Conservation (phyloP, 35 echinoderm and acorn worm genomes). For the Chiridota heheva region DNA sequence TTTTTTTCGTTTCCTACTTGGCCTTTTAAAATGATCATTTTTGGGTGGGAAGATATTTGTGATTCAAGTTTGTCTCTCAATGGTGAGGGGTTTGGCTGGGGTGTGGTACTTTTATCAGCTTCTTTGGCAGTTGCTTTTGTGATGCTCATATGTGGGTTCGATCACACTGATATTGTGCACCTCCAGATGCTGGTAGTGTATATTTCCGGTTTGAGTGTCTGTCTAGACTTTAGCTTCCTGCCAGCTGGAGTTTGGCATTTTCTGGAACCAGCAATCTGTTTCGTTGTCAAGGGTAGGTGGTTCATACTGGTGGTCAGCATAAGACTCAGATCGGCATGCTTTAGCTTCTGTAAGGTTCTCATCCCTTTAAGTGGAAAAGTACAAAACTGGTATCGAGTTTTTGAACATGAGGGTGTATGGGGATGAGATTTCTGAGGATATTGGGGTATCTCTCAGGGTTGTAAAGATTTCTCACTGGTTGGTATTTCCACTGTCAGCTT, state of each 20-base stretch:
- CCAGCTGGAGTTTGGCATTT: slow-evolving; percentile 23
- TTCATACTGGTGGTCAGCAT: slow-evolving; percentile 9
- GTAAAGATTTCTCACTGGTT: slow-evolving; percentile 4
- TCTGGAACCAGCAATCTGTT: slow-evolving; percentile 38
- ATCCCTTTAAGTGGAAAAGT: slow-evolving; percentile 27
- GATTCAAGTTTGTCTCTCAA: too few species aligned
- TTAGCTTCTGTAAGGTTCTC: slow-evolving; percentile 15
- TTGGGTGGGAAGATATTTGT: too few species aligned
- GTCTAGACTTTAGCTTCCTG: slow-evolving; percentile 18
- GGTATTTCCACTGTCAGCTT: slow-evolving; percentile 8
- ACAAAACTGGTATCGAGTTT: slow-evolving; percentile 23
- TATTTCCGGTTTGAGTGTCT: background rate
- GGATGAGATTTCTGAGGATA: slow-evolving; percentile 42
- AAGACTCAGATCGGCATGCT: background rate
- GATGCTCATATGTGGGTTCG: slow-evolving; percentile 8
- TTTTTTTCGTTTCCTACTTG: too few species aligned
- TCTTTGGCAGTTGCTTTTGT: background rate
- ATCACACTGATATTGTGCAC: slow-evolving; percentile 20
- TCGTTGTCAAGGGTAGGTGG: slow-evolving; percentile 16
- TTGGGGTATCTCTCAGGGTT: slow-evolving; percentile 22
- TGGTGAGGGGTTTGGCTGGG: slow-evolving; percentile 3
- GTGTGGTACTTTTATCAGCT: background rate
- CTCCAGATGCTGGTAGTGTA: background rate
- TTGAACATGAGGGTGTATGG: slow-evolving; percentile 47
- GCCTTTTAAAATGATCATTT: too few species aligned